Conservation (phyloP, 37 sponge, comb jelly and placozoan species). For the Eunapius fragilis region DNA sequence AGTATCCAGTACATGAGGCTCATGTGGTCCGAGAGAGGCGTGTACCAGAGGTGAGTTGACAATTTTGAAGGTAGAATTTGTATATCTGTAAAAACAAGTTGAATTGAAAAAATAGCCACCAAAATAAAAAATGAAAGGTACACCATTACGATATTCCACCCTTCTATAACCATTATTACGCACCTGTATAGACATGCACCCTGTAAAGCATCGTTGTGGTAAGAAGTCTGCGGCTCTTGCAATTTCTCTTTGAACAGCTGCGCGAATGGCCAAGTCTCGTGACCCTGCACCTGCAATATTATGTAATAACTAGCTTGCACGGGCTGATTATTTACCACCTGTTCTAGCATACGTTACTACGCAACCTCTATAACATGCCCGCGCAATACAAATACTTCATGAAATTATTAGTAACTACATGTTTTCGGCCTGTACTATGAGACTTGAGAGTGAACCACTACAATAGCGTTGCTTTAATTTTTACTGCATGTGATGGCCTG, state of each 20-base stretch:
- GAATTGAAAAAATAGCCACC: no score
- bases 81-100: neutral
- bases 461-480: no score
- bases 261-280: neutral
- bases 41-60: neutral
- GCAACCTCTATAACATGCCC: no score
- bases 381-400: no score
- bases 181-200: conserved; percentile 10
- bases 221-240: neutral
- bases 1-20: conserved; percentile 51
- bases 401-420: no score
- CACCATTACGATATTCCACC: neutral
- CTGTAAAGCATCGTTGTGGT: conserved; percentile 8
- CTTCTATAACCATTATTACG: neutral
- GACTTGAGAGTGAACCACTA: no score
- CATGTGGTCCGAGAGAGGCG: neutral
- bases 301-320: no score
- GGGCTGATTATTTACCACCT: no score
- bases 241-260: neutral
- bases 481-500: no score
- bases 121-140: no score
- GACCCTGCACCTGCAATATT: neutral
- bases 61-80: neutral
- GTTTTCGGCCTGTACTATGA: no score
- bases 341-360: no score